Evolutionary conservation across 2,888 invertebrate species (phyloP), one percentile per base, ranked within the genome.

Genomic region (Nomada fabriciana): DNA sequence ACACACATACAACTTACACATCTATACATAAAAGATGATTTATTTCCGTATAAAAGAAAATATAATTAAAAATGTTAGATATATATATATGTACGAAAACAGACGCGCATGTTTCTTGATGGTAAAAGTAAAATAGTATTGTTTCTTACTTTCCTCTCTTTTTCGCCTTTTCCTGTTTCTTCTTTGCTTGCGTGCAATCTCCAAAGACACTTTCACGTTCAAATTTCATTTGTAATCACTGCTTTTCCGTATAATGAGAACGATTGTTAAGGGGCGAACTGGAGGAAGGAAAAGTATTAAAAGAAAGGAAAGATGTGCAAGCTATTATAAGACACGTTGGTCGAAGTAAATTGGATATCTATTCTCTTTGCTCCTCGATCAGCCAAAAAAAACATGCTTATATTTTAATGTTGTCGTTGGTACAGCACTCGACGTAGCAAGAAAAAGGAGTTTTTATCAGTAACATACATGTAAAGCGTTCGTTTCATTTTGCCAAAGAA

Each of bases 81-180:
- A 77, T 65, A 67, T 65, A 67, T 76, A 77, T 73, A 43, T 64
- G 61, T 71, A 65, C 36, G 80, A 78, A 69, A 76, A 83, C 80
- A 80, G 67, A 80, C 80, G 85, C 89, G 87, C 89, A 82, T 87
- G 80, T 83, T 87, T 87, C 84, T 86, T 84, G 81, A 83, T 65
- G 84, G 85, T 69, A 82, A 85, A 87, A 71, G 71, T 65, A 84
- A 74, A 84, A 83, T 81, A 86, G 76, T 87, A 82, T 81, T 80
- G 87, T 88, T 85, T 83, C 86, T 67, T 86, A 80, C 83, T 88
- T 85, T 86, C 86, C 87, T 85, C 84, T 86, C 86, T 82, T 85
- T 86, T 87, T 84, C 80, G 80, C 65, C 80, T 74, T 82, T 80
- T 80, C 67, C 79, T 70, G 36, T 75, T 60, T 86, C 76, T 82